Percentiles rank a stretch among this genome's conserved stretches.
phyloP scores from a whole-genome alignment of 1,140 invertebrate genomes.

The Apolygus lucorum region DNA sequence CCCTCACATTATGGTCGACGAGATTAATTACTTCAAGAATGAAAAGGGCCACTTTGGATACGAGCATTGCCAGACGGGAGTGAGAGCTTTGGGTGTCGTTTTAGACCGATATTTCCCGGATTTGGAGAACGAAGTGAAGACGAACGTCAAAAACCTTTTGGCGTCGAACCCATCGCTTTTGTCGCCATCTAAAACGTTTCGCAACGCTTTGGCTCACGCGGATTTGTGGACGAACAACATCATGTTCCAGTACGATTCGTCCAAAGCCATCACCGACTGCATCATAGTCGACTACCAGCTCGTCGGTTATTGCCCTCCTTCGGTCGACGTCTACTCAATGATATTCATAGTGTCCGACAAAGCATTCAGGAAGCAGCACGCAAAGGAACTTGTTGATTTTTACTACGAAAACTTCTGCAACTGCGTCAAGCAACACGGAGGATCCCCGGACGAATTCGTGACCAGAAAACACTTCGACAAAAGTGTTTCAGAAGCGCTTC shows the following conservation, averaged over 20 bases:
- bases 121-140: background rate
- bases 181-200: background rate
- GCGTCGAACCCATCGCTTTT: background rate
- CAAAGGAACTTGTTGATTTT: background rate
- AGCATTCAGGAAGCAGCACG: background rate
- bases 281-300: constrained; percentile 12
- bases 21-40: background rate
- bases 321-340: background rate
- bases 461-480: background rate
- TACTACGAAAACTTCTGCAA: background rate
- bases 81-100: background rate
- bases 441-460: background rate
- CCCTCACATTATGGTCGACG: constrained; percentile 1
- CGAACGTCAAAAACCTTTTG: background rate
- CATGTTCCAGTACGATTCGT: constrained; percentile 8
- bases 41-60: background rate
- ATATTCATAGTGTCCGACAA: background rate
- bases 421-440: background rate
- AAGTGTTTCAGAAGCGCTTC: background rate
- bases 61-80: background rate
- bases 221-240: constrained; percentile 16
- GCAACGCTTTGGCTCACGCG: constrained; percentile 1
- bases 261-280: background rate
- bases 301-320: background rate
- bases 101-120: background rate